phyloP scores from a whole-genome alignment of 2,797 vertebrate genomes.

The Uromys caudimaculatus region DNA sequence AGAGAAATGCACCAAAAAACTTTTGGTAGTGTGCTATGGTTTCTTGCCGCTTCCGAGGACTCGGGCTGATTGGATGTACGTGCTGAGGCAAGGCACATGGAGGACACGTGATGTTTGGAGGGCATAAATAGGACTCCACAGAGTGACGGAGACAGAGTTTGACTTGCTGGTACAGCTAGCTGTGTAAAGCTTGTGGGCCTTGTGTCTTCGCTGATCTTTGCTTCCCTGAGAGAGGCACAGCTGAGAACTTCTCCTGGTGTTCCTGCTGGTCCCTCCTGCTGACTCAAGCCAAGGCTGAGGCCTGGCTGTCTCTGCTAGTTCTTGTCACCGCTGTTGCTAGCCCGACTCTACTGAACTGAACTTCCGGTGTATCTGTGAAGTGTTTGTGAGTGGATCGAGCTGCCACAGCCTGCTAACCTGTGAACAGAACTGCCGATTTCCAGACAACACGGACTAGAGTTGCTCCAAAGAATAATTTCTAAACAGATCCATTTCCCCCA shows the following conservation, averaged over 20 bases:
- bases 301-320: not conserved
- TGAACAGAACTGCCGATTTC: not conserved
- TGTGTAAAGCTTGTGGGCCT: not conserved
- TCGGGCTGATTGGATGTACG: not conserved
- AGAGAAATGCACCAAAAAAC: not conserved
- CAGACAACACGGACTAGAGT: not conserved
- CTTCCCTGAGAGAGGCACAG: not conserved
- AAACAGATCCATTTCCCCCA: not conserved
- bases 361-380: not conserved
- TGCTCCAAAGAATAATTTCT: not conserved
- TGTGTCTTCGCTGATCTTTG: not conserved
- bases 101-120: not conserved
- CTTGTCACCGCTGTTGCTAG: not conserved
- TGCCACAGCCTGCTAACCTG: not conserved
- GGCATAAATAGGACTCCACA: not conserved
- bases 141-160: not conserved
- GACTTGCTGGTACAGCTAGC: not conserved
- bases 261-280: not conserved
- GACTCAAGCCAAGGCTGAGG: not conserved
- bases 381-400: not conserved
- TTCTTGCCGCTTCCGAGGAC: not conserved
- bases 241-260: not conserved
- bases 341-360: not conserved
- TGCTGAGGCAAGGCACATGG: not conserved
- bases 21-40: not conserved